Conservation (phyloP, 2,113 vertebrate genomes). For the Phaetusa simplex region DNA sequence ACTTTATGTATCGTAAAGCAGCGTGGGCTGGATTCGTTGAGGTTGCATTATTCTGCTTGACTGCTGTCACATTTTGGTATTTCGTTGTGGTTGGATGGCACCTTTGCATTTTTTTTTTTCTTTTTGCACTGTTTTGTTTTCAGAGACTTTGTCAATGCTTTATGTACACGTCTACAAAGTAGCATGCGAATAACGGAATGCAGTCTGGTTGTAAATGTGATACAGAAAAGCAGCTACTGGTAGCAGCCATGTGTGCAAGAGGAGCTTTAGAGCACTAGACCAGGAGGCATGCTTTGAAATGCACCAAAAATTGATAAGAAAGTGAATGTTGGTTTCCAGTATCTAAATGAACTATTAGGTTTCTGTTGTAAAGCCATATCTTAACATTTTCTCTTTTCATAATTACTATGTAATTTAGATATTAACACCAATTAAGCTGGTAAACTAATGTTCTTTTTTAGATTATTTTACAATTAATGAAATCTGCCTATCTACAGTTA, state of each 20-base stretch:
- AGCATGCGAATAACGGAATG: conserved; percentile 31
- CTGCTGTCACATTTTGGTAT: neutral
- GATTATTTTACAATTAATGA: conserved; percentile 50
- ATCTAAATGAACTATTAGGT: conserved; percentile 8
- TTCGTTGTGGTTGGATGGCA: neutral
- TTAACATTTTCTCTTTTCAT: conserved; percentile 18
- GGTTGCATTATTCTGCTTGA: conserved; percentile 38
- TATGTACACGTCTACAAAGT: neutral
- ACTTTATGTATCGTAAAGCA: neutral
- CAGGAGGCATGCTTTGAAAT: conserved; percentile 49
- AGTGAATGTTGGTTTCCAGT: conserved; percentile 13
- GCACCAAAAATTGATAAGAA: conserved; percentile 34
- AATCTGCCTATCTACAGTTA: conserved; percentile 32
- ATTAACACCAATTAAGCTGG: conserved; percentile 50
- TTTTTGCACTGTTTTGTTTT: conserved; percentile 7
- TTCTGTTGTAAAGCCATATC: conserved; percentile 15
- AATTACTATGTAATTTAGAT: conserved; percentile 63
- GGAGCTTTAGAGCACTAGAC: neutral
- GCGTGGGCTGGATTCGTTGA: neutral
- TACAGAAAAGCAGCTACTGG: neutral
- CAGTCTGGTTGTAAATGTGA: neutral
- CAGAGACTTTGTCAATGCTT: neutral
- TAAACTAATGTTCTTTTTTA: conserved; percentile 40
- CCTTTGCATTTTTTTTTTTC: neutral
- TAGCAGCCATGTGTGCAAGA: neutral